Conservation (phyloP, 2,888 invertebrate genomes). For the Galerucella calmariensis region DNA sequence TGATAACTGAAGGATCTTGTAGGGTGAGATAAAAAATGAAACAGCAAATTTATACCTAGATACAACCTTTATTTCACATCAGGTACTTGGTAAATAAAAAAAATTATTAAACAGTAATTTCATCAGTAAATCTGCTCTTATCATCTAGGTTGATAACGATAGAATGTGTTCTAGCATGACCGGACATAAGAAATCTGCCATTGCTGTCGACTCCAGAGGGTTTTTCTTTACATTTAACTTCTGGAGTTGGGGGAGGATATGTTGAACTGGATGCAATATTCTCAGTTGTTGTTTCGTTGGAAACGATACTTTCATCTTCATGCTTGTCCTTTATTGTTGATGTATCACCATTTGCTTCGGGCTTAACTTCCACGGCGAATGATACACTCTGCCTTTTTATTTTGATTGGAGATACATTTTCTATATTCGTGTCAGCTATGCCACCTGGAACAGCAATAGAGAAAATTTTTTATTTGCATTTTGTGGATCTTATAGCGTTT, state of each 20-base stretch:
- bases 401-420: conserved; percentile 53
- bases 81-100: conserved; percentile 50
- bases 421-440: conserved; percentile 32
- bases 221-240: conserved; percentile 43
- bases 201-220: conserved; percentile 54
- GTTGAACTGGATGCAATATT: conserved; percentile 45
- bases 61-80: conserved; percentile 49
- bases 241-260: conserved; percentile 43
- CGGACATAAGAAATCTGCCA: conserved; percentile 67
- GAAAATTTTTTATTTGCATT: too few species aligned
- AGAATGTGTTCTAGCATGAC: conserved; percentile 79
- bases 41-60: conserved; percentile 25
- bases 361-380: conserved; percentile 64
- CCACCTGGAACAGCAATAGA: conserved; percentile 14
- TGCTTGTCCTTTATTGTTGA: conserved; percentile 23
- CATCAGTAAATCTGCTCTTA: conserved; percentile 83
- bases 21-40: conserved; percentile 12
- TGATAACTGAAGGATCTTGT: too few species aligned
- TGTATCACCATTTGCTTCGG: conserved; percentile 25
- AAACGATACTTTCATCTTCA: conserved; percentile 10
- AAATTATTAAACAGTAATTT: conserved; percentile 76
- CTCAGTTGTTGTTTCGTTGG: conserved; percentile 46
- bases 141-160: conserved; percentile 84
- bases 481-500: too few species aligned
- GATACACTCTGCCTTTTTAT: conserved; percentile 63